Evolutionary conservation across 2,797 vertebrate genomes (phyloP).

Genomic region (Spinibarbus caldwelli): DNA sequence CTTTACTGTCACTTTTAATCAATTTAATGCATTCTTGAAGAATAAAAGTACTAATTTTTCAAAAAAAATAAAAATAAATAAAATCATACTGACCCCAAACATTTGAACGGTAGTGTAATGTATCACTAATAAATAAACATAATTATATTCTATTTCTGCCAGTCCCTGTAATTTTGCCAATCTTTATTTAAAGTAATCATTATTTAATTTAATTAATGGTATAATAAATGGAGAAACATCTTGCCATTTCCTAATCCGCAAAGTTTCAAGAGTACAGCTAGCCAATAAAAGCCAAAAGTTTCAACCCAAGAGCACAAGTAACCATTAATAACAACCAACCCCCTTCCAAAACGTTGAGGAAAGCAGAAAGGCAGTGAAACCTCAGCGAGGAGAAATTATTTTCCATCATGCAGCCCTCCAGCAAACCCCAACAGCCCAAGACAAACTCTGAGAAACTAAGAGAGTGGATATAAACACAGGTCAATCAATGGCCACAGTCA

Average conservation of each 20-base stretch:
- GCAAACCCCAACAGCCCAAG: conserved; percentile 54
- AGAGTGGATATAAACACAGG: conserved; percentile 61
- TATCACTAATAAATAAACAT: neutral
- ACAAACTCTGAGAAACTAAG: conserved; percentile 47
- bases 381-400: conserved; percentile 67
- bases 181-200: neutral
- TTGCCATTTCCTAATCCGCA: neutral
- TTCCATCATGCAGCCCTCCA: conserved; percentile 55
- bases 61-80: neutral
- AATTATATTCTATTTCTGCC: neutral
- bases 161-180: neutral
- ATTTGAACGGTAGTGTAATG: neutral
- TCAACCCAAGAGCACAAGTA: neutral
- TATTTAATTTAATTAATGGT: neutral
- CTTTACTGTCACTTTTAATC: neutral
- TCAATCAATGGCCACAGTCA: conserved; percentile 65
- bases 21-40: neutral
- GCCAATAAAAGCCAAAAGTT: conserved; percentile 8
- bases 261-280: neutral
- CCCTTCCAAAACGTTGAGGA: neutral
- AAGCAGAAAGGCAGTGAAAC: conserved; percentile 61
- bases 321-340: neutral
- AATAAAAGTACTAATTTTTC: neutral
- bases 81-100: neutral
- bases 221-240: neutral